Evolutionary conservation across 2,113 vertebrate species (phyloP).

Genomic region (Isurus oxyrinchus): DNA sequence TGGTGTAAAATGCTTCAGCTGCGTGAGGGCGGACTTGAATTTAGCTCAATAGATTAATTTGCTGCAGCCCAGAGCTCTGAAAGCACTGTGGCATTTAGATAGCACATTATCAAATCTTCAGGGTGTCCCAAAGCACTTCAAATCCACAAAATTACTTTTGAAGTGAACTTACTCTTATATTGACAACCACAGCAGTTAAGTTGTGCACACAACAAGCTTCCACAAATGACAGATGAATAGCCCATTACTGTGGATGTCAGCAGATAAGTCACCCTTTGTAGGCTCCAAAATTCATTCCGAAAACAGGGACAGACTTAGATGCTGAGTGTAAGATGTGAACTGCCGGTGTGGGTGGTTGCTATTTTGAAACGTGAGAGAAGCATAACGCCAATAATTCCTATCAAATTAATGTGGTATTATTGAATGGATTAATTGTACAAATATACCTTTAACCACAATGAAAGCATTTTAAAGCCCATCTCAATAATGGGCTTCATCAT

Average conservation of each 20-base stretch:
- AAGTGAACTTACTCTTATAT: not conserved
- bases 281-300: not conserved
- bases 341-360: not conserved
- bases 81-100: not conserved
- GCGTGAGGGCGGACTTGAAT: not conserved
- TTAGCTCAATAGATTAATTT: not conserved
- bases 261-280: not conserved
- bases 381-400: not conserved
- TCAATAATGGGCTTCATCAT: not conserved
- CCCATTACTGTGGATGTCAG: not conserved
- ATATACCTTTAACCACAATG: not conserved
- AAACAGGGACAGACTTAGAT: not conserved
- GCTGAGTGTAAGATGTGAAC: not conserved
- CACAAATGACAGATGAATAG: not conserved
- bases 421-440: not conserved
- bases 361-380: not conserved
- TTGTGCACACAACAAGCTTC: not conserved
- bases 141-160: not conserved
- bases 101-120: not conserved
- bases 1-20: not conserved
- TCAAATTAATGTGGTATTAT: not conserved
- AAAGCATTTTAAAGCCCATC: not conserved
- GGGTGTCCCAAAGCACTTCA: slow-evolving; percentile 2
- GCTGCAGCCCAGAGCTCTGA: not conserved
- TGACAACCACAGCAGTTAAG: not conserved